Percentiles rank a stretch among this genome's conserved stretches.
phyloP scores from a whole-genome alignment of 2,888 invertebrate species.

The Agrenia bidenticulata region DNA sequence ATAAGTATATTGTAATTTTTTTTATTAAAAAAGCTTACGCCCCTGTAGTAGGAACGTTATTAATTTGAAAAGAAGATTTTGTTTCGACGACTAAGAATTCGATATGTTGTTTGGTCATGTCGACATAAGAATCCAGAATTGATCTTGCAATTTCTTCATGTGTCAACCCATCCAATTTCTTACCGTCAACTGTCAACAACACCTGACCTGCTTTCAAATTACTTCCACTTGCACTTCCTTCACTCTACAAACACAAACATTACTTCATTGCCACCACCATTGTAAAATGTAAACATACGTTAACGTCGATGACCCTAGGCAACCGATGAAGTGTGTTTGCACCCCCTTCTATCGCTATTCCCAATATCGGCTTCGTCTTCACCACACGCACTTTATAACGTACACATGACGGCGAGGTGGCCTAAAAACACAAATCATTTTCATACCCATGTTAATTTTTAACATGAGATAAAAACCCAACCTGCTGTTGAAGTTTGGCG shows the following conservation, averaged over 20 bases:
- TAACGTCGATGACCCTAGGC: conserved; percentile 93
- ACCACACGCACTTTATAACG: conserved; percentile 77
- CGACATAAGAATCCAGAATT: conserved; percentile 90
- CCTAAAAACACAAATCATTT: not conserved
- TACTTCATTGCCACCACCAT: no score
- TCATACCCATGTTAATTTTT: no score
- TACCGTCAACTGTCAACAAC: conserved; percentile 87
- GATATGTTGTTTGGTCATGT: conserved; percentile 82
- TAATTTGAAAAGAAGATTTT: conserved; percentile 59
- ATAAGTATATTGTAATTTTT: no score
- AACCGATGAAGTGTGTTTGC: conserved; percentile 92
- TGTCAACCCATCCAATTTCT: conserved; percentile 68
- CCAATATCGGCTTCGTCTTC: conserved; percentile 90
- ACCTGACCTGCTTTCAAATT: conserved; percentile 92
- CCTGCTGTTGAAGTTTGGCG: not conserved
- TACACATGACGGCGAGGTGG: conserved; percentile 31
- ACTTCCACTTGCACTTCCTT: conserved; percentile 89
- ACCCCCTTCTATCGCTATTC: conserved; percentile 96
- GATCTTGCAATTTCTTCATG: conserved; percentile 88
- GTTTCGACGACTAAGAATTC: conserved; percentile 92
- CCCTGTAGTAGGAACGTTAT: no score
- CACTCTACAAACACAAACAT: conserved; percentile 64
- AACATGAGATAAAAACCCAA: no score
- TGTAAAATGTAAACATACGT: conserved; percentile 68
- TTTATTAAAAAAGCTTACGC: no score